Conservation (phyloP, 2,797 vertebrate genomes). For the Sebastes matsubarae region DNA sequence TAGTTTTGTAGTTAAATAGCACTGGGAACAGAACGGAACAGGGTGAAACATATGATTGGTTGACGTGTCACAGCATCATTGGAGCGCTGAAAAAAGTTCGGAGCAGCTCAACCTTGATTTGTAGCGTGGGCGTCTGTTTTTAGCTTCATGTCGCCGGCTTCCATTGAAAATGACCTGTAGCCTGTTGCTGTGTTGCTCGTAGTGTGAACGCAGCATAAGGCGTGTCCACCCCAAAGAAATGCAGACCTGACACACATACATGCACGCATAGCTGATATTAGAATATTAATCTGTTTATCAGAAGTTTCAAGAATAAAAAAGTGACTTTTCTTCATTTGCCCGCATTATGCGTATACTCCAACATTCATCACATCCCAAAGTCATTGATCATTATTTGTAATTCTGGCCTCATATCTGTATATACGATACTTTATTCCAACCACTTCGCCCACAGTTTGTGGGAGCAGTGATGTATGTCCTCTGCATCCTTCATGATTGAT, state of each 20-base stretch:
- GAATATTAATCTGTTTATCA: background rate
- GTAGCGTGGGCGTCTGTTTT: too few species aligned
- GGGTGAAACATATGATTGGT: too few species aligned
- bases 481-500: constrained; percentile 64
- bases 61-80: too few species aligned
- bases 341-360: background rate
- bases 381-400: constrained; percentile 51
- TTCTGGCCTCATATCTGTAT: constrained; percentile 39
- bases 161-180: too few species aligned
- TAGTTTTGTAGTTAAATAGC: too few species aligned
- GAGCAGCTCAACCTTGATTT: too few species aligned
- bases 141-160: too few species aligned
- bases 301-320: background rate
- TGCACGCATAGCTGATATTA: background rate
- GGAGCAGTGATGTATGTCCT: constrained; percentile 57
- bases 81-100: fast-evolving
- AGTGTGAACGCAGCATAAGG: background rate
- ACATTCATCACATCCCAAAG: constrained; percentile 37
- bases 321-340: constrained; percentile 8
- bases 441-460: constrained; percentile 21
- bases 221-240: background rate
- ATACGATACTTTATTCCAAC: constrained; percentile 7
- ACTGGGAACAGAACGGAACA: too few species aligned
- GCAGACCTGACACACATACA: background rate
- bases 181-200: too few species aligned